Conservation (phyloP, 2,797 vertebrate genomes). For the Rhadinocentrus ornatus region DNA sequence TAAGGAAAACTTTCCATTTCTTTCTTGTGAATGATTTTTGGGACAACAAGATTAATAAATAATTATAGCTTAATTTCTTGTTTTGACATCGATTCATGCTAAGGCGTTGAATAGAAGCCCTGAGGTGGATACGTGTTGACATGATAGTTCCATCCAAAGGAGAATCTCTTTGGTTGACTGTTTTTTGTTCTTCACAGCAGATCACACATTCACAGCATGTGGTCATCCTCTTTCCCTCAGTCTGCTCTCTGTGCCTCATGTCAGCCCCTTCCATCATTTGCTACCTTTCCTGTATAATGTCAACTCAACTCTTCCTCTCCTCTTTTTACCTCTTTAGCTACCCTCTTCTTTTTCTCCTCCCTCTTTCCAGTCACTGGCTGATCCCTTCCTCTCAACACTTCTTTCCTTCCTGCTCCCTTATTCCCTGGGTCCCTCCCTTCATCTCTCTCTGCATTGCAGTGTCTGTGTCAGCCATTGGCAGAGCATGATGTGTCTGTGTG, state of each 20-base stretch:
- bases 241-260: constrained; percentile 5
- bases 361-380: constrained; percentile 6
- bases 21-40: too few species aligned
- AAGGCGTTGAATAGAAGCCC: not conserved
- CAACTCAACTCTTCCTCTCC: constrained; percentile 14
- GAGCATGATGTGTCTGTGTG: constrained; percentile 54
- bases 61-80: not conserved
- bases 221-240: constrained; percentile 18
- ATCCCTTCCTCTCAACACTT: constrained; percentile 3
- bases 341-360: constrained; percentile 16
- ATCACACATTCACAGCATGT: not conserved
- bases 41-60: not conserved
- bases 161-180: too few species aligned
- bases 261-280: constrained; percentile 15
- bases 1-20: too few species aligned
- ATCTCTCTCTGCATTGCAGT: constrained; percentile 80
- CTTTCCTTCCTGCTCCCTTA: constrained; percentile 18
- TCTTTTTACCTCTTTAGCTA: constrained; percentile 17
- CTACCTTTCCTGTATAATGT: not conserved
- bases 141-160: too few species aligned
- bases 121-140: not conserved
- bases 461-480: constrained; percentile 79
- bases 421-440: constrained; percentile 43
- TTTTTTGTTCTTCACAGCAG: too few species aligned
- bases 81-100: not conserved